Evolutionary conservation across 2,888 invertebrate species (phyloP), one percentile per base, ranked within the genome.

Genomic region (Agonopterix alstromeriana): DNA sequence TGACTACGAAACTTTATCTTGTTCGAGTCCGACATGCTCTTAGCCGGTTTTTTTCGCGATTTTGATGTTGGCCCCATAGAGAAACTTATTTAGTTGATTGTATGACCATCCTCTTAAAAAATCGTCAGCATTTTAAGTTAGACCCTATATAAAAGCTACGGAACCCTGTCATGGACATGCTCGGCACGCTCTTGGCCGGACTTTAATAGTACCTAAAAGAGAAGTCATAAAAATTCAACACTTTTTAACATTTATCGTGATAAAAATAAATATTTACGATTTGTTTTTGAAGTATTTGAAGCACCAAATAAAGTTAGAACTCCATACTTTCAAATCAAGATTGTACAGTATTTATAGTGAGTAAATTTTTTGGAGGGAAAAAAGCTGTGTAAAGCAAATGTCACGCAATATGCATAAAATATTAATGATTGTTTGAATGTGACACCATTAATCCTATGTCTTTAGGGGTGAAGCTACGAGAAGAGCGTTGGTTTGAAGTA

Each of bases 391-490:
- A 48, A 27, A 45, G 43, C 51, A 57, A 56, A 53, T 53, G 62
- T 60, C 65, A 65, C 65, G 65, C 63, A 57, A 67, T 48, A 46
- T 50, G 48, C 52, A 54, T 58, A 52, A 61, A 59, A 58, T 60
- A 63, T 58, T 57, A 56, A 60, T 59, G 58, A 52, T 46, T 48
- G 49, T 52, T 53, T 47, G 46, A 56, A 58, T 52, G 57, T 55
- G 58, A 56, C 60, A 59, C 66, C 73, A 71, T 73, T 71, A 73
- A 72, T 73, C 63, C 60, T 64, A 45, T 55, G 63, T 57, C 60
- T 46, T 61, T 55, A 49, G 49, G 54, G 51, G 54, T 55, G 58
- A 12, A 60, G 59, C 47, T n/a, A 38, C 38, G 38, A 38, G 7
- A 38, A 9, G 2, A 38, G n/a, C 3, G n/a, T 36, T 36, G 1